These are phyloP conservation scores for Bombus impatiens DNA, from an alignment of 1,140 invertebrate genomes.

Conservation along the genomic window DNA sequence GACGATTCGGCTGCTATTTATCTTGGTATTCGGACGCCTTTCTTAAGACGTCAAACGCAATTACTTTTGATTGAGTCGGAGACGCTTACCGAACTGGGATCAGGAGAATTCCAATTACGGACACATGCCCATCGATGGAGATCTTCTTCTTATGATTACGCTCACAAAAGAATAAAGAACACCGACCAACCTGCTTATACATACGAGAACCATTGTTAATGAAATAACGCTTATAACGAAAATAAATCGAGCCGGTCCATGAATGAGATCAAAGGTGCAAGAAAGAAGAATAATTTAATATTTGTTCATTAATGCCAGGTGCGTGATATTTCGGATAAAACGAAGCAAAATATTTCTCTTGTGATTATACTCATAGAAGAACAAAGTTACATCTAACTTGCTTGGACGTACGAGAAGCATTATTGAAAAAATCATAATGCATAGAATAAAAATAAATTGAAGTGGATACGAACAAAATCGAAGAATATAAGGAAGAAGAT, in stretches of 20 bases:
- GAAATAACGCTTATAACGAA: neutral
- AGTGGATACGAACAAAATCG: too few relatives aligned
- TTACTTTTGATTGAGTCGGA: constrained; percentile 15
- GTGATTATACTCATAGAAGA: neutral
- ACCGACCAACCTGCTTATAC: neutral
- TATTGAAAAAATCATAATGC: neutral
- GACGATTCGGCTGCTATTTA: constrained; percentile 14
- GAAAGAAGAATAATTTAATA: neutral
- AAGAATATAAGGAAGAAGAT: too few relatives aligned
- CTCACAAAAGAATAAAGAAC: neutral
- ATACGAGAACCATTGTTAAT: neutral
- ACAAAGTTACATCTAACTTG: neutral
- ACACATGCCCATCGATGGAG: neutral
- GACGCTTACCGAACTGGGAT: neutral
- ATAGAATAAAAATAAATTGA: neutral
- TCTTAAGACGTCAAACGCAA: constrained; percentile 31
- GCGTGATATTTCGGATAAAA: too few relatives aligned
- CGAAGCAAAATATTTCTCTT: neutral
- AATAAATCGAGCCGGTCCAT: neutral
- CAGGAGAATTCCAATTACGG: constrained; percentile 13
- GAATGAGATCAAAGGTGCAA: neutral
- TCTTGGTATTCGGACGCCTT: neutral
- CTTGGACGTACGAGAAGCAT: neutral
- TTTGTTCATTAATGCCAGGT: neutral
- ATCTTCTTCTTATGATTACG: neutral